Conservation (phyloP, 2,113 vertebrate genomes). For the Regulus satrapa region DNA sequence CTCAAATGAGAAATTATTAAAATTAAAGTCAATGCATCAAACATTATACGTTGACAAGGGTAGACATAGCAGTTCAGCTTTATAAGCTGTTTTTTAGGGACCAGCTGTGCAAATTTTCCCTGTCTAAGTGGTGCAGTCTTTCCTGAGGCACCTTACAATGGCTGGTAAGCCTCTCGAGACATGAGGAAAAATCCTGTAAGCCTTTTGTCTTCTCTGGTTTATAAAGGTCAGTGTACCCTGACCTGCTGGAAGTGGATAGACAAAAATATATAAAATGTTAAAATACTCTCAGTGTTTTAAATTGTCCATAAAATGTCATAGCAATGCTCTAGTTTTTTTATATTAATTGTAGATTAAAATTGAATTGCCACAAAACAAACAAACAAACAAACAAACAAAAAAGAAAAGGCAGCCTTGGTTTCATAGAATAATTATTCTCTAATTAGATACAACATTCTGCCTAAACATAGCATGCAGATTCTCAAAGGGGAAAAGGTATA, state of each 20-base stretch:
- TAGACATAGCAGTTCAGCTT: neutral
- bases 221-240: neutral
- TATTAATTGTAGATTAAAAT: neutral
- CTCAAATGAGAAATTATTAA: neutral
- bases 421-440: slow-evolving; percentile 13
- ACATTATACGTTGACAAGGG: neutral
- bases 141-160: neutral
- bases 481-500: neutral
- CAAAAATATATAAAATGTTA: neutral
- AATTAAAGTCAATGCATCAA: neutral
- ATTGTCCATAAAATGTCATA: neutral
- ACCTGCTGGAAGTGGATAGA: neutral
- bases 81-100: neutral
- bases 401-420: neutral
- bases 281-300: neutral
- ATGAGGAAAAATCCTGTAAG: neutral
- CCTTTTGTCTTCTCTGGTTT: neutral
- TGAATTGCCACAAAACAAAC: neutral
- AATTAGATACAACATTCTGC: slow-evolving; percentile 5
- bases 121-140: neutral
- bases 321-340: neutral
- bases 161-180: neutral
- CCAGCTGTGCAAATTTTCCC: neutral
- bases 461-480: slow-evolving; percentile 3
- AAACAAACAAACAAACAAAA: neutral